A percentile compares a stretch with the other conserved stretches of the same genome.
phyloP scores from a whole-genome alignment of 2,888 invertebrate genomes.

The Lycia hirtaria region DNA sequence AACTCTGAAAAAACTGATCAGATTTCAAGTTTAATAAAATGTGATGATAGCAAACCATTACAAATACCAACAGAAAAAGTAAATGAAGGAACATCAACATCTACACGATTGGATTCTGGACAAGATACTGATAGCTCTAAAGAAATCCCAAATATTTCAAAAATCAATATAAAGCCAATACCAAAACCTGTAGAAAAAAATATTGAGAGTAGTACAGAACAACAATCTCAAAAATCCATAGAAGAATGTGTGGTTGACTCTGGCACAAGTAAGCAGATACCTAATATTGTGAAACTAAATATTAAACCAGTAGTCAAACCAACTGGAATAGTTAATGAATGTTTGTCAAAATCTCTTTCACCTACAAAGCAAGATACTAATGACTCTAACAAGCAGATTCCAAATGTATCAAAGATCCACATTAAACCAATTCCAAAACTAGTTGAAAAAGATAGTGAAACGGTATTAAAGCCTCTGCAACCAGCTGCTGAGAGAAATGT shows the following conservation, averaged over 20 bases:
- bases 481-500: background rate
- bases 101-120: background rate
- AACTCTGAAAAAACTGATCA: conserved; percentile 45
- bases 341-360: conserved; percentile 18
- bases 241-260: conserved; percentile 29
- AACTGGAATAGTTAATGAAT: conserved; percentile 56
- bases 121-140: conserved; percentile 42
- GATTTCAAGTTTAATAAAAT: conserved; percentile 64
- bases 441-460: conserved; percentile 53
- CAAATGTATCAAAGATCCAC: conserved; percentile 65
- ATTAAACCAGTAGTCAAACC: conserved; percentile 76
- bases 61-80: conserved; percentile 59
- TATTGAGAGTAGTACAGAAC: conserved; percentile 46
- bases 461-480: conserved; percentile 16
- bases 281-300: conserved; percentile 65
- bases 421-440: conserved; percentile 77
- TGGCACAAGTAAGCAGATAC: conserved; percentile 48
- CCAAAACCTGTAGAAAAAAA: conserved; percentile 59
- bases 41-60: conserved; percentile 77
- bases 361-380: background rate
- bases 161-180: conserved; percentile 77
- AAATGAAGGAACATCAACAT: conserved; percentile 44
- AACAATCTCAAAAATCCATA: background rate
- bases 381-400: conserved; percentile 51
- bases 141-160: conserved; percentile 64